phyloP scores from a whole-genome alignment of 2,113 vertebrate genomes.

The Pipra filicauda region DNA sequence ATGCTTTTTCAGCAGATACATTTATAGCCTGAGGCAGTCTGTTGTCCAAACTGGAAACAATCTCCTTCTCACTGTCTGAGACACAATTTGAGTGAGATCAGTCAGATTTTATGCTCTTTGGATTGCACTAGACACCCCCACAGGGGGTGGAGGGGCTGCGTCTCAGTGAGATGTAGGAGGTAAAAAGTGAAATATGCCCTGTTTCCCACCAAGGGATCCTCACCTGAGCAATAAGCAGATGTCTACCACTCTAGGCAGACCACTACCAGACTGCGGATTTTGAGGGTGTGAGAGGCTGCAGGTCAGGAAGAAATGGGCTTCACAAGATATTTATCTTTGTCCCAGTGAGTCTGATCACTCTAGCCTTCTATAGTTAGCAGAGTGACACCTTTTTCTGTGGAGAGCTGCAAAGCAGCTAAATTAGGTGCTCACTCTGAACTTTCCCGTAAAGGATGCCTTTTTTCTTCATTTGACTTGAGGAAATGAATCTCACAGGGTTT shows the following conservation, averaged over 20 bases:
- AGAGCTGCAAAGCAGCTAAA: background rate
- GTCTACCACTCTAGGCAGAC: background rate
- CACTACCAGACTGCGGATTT: accelerated
- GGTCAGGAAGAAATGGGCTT: background rate
- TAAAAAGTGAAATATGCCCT: background rate
- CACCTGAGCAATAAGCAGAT: background rate
- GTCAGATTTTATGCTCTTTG: background rate
- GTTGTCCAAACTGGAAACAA: background rate
- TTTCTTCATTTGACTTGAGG: background rate
- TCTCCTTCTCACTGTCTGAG: background rate
- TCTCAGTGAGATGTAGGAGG: background rate
- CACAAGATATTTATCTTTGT: background rate
- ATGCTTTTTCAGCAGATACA: background rate
- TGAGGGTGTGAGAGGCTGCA: background rate
- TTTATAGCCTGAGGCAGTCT: background rate
- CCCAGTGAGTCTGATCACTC: background rate
- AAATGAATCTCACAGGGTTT: background rate
- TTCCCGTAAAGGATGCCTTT: background rate
- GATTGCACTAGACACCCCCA: background rate
- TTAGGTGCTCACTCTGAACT: background rate
- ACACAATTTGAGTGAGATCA: background rate
- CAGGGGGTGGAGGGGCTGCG: background rate
- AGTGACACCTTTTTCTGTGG: background rate
- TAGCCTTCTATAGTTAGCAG: background rate
- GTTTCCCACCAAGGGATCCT: background rate